Percentiles rank a stretch among this genome's conserved stretches.
These are phyloP conservation scores for Sylvicapra grimmia DNA, from an alignment of 2,113 vertebrate genomes.

Conservation along the genomic window DNA sequence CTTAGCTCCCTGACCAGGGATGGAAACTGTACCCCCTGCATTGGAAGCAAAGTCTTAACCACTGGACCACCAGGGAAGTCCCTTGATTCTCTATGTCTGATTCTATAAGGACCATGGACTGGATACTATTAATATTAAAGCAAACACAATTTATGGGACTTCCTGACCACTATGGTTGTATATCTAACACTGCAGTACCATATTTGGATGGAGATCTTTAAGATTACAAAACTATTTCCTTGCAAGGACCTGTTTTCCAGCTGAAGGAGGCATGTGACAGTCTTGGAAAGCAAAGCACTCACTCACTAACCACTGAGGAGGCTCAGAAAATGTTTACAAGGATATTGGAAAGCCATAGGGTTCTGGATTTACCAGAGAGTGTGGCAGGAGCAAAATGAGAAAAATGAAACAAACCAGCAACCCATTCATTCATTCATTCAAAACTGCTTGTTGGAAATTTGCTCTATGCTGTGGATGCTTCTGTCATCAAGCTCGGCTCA, in stretches of 20 bases:
- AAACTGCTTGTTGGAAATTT: background rate
- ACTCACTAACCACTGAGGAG: background rate
- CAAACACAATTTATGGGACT: background rate
- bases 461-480: rapidly evolving
- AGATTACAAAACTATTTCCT: background rate
- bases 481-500: background rate
- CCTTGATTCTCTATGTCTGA: background rate
- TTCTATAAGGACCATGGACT: background rate
- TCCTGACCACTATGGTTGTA: background rate
- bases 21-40: background rate
- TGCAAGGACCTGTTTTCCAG: background rate
- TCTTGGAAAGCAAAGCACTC: background rate
- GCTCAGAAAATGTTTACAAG: background rate
- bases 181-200: background rate
- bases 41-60: background rate
- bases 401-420: background rate
- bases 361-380: background rate
- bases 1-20: background rate
- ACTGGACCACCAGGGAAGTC: background rate
- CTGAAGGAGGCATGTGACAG: background rate
- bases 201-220: background rate
- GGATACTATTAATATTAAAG: too few species aligned
- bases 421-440: background rate
- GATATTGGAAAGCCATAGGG: background rate
- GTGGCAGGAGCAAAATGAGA: background rate